A percentile compares a stretch with the other conserved stretches of the same genome.
Conservation (phyloP, 2,113 vertebrate genomes). For the Myotis lucifugus region DNA sequence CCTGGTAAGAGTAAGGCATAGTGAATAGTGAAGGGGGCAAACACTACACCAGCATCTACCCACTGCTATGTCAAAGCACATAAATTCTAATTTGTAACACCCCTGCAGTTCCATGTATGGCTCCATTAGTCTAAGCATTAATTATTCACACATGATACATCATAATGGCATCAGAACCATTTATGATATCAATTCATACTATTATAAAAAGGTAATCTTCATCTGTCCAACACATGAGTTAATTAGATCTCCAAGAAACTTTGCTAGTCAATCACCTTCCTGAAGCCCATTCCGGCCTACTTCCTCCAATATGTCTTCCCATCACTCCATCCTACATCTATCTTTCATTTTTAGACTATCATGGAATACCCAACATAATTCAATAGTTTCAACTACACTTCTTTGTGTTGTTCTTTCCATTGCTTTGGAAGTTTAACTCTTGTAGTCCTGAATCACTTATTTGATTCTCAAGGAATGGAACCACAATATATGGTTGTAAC, state of each 20-base stretch:
- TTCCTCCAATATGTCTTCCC: conserved; percentile 30
- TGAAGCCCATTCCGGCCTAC: background rate
- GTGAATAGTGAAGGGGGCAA: conserved; percentile 23
- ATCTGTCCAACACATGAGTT: conserved; percentile 73
- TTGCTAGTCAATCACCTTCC: conserved; percentile 69
- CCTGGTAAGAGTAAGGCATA: background rate
- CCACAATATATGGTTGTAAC: background rate
- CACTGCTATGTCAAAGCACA: conserved; percentile 74
- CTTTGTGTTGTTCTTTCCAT: background rate
- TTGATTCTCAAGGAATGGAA: background rate
- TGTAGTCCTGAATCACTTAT: background rate
- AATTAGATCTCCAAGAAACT: conserved; percentile 79
- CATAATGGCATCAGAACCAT: conserved; percentile 75
- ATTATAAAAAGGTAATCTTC: conserved; percentile 78
- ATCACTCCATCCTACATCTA: background rate
- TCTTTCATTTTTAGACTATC: conserved; percentile 43
- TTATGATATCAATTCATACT: conserved; percentile 77
- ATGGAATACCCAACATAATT: background rate
- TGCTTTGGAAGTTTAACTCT: conserved; percentile 39
- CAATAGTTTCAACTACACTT: background rate
- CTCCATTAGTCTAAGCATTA: conserved; percentile 79
- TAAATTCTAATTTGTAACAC: conserved; percentile 82
- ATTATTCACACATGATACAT: conserved; percentile 80
- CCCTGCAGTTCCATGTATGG: conserved; percentile 78
- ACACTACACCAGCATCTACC: conserved; percentile 46